These are phyloP conservation scores for Perca schrenkii DNA, from an alignment of 2,113 vertebrate genomes.

Conservation along the genomic window DNA sequence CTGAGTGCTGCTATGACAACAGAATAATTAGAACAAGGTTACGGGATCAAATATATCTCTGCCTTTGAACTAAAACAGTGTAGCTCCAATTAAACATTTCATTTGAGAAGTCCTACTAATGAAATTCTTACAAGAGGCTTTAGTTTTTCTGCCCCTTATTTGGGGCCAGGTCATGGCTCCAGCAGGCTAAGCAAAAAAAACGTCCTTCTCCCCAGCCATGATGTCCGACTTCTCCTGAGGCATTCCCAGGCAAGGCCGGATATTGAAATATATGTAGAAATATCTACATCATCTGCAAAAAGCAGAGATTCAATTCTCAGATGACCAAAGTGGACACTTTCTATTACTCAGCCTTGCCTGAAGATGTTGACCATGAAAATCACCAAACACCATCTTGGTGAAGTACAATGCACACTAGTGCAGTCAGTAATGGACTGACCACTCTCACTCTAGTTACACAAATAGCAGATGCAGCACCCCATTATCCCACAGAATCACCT, in stretches of 20 bases:
- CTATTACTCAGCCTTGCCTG: not conserved
- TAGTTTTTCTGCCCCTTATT: conserved; percentile 12
- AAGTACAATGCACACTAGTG: not conserved
- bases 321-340: not conserved
- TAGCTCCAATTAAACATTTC: conserved; percentile 5
- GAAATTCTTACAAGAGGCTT: not conserved
- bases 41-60: conserved; percentile 21
- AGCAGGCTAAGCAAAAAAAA: conserved; percentile 12
- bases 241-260: not conserved
- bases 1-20: conserved; percentile 49
- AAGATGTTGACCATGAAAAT: not conserved
- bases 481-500: not conserved
- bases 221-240: not conserved
- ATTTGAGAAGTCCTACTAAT: conserved; percentile 16
- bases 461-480: not conserved
- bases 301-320: not conserved
- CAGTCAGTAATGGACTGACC: not conserved
- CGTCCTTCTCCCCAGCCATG: not conserved
- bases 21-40: conserved; percentile 25
- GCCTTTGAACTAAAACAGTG: conserved; percentile 13
- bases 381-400: not conserved
- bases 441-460: not conserved
- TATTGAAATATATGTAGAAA: not conserved
- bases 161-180: not conserved
- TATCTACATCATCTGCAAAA: not conserved